Conservation (phyloP, 53 echinoderm and acorn worm genomes). For the Patiria pectinifera region DNA sequence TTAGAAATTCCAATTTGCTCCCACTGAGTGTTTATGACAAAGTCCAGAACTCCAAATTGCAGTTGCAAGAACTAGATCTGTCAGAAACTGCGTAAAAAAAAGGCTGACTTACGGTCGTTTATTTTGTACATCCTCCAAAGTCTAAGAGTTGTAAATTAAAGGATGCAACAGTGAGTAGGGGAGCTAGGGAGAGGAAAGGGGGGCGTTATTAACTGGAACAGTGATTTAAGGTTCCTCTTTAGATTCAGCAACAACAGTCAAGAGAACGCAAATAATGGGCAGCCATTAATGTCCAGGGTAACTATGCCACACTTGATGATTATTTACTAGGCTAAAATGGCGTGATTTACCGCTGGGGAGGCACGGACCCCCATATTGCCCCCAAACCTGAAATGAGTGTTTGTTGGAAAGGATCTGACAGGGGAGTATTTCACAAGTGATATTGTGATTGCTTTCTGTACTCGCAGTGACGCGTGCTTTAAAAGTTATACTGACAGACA, state of each 20-base stretch:
- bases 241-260: background rate
- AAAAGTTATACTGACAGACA: background rate
- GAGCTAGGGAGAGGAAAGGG: background rate
- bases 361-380: background rate
- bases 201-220: conserved; percentile 6
- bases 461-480: background rate
- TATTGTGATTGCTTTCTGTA: background rate
- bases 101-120: conserved; percentile 12
- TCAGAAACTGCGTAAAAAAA: background rate
- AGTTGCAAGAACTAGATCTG: conserved; percentile 39
- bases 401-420: conserved; percentile 3
- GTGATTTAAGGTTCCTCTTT: conserved; percentile 35
- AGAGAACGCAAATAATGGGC: conserved; percentile 2
- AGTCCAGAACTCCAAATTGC: conserved; percentile 6
- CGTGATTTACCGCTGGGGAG: conserved; percentile 7
- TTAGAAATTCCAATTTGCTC: conserved; percentile 21
- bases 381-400: conserved; percentile 23
- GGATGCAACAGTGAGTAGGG: background rate
- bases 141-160: conserved; percentile 22
- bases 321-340: background rate
- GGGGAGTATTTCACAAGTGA: conserved; percentile 16
- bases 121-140: background rate
- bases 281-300: conserved; percentile 9
- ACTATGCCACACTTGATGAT: conserved; percentile 5
- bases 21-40: conserved; percentile 7